Conservation (phyloP, 2,113 vertebrate species). For the Amphiprion percula region DNA sequence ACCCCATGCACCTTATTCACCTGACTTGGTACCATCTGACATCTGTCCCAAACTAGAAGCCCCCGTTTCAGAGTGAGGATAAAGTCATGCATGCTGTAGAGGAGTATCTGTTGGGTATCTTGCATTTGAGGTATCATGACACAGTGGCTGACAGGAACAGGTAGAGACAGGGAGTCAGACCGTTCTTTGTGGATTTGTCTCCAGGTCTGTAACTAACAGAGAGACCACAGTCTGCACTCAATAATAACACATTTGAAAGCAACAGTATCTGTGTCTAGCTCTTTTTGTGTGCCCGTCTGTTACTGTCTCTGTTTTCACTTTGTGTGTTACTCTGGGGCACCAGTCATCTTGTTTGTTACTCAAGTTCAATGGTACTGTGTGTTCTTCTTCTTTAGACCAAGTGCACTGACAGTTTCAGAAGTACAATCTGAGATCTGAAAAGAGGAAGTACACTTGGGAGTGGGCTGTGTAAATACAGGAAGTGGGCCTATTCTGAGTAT, state of each 20-base stretch:
- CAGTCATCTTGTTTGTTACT: constrained; percentile 23
- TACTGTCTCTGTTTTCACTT: constrained; percentile 25
- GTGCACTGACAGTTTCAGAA: neutral
- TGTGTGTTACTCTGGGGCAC: neutral
- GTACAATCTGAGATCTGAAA: constrained; percentile 48
- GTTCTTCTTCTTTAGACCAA: constrained; percentile 15
- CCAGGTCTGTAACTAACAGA: constrained; percentile 20
- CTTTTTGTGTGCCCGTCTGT: constrained; percentile 11
- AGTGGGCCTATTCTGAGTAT: constrained; percentile 49
- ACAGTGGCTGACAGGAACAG: constrained; percentile 9
- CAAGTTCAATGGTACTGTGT: constrained; percentile 2
- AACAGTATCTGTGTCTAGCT: neutral
- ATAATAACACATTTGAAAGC: constrained; percentile 19
- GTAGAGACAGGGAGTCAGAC: constrained; percentile 18
- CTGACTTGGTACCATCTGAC: too few relatives aligned
- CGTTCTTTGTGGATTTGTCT: constrained; percentile 32
- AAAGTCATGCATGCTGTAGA: too few relatives aligned
- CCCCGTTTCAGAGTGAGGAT: too few relatives aligned
- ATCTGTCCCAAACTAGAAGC: too few relatives aligned
- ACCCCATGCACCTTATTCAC: too few relatives aligned
- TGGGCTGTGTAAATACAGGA: constrained; percentile 66
- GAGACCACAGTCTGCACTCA: constrained; percentile 1
- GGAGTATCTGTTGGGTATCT: neutral
- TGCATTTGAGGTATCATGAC: constrained; percentile 18
- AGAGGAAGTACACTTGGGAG: constrained; percentile 69